Evolutionary conservation across 2,113 vertebrate species (phyloP).

Genomic region (Micronycteris hirsuta): DNA sequence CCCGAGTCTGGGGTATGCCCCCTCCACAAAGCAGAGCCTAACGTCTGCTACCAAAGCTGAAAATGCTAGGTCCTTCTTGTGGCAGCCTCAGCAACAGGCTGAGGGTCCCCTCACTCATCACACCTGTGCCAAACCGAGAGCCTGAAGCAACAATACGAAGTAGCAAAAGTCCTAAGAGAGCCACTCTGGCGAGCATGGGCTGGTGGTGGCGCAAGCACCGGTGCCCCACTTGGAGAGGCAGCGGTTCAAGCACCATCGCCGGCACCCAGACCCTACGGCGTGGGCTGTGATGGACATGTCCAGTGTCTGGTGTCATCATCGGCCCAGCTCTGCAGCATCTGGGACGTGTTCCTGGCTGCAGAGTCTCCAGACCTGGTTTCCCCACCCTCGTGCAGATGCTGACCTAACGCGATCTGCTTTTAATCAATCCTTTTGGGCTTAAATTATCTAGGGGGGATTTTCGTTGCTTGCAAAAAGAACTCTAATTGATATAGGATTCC

Average conservation of each 20-base stretch:
- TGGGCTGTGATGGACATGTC: accelerated
- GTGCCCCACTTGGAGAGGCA: accelerated
- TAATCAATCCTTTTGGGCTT: not conserved
- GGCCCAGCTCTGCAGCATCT: not conserved
- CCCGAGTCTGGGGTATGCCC: not conserved
- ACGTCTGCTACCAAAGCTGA: not conserved
- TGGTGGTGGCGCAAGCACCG: not conserved
- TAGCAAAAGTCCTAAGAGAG: not conserved
- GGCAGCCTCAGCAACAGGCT: not conserved
- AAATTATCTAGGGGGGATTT: not conserved
- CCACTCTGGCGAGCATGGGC: accelerated
- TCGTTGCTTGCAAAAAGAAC: not conserved
- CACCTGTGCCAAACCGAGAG: not conserved
- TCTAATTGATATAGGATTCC: not conserved
- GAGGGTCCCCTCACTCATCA: not conserved
- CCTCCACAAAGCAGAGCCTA: not conserved
- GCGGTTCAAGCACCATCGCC: accelerated
- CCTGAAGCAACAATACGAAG: not conserved
- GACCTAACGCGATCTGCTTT: not conserved
- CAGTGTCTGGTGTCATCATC: not conserved
- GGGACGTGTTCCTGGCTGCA: not conserved
- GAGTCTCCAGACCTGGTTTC: not conserved
- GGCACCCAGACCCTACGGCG: accelerated
- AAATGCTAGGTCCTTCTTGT: not conserved
- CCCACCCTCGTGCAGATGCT: not conserved